Evolutionary conservation across 2,113 vertebrate genomes (phyloP).

Genomic region (Nycticryphes semicollaris): DNA sequence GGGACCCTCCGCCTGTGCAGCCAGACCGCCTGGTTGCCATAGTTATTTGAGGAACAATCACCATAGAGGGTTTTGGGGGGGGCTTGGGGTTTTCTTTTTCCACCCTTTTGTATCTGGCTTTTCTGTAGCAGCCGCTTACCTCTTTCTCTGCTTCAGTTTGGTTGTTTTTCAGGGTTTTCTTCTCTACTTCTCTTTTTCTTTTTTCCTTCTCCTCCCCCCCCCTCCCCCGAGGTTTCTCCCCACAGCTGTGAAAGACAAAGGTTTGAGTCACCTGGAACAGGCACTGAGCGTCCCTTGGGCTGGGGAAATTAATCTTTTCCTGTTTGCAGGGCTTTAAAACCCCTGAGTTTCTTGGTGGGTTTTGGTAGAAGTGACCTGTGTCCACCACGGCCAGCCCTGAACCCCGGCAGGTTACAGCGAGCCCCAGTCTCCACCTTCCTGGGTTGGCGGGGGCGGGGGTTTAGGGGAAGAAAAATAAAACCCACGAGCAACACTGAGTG

Average conservation of each 20-base stretch:
- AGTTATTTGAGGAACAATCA: slow-evolving; percentile 7
- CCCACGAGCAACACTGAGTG: slow-evolving; percentile 44
- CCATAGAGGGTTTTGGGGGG: neutral
- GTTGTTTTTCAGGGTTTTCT: neutral
- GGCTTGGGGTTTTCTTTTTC: neutral
- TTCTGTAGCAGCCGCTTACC: neutral
- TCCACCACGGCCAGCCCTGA: accelerated
- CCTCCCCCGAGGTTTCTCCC: neutral
- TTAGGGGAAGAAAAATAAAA: neutral
- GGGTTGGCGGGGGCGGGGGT: neutral
- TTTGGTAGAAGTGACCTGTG: neutral
- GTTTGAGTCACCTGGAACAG: neutral
- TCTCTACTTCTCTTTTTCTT: neutral
- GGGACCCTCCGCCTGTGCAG: neutral
- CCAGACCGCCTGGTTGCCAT: neutral
- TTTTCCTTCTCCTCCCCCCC: no score
- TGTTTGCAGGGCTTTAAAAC: neutral
- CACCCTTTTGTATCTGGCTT: neutral
- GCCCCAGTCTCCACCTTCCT: neutral
- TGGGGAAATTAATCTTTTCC: neutral
- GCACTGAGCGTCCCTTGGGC: neutral
- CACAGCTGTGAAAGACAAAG: accelerated
- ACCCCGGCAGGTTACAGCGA: neutral
- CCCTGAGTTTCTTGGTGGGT: neutral
- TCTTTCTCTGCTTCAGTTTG: neutral